Percentiles rank a stretch among this genome's conserved stretches.
Conservation (phyloP, 2,113 vertebrate species). For the Polypterus senegalus region DNA sequence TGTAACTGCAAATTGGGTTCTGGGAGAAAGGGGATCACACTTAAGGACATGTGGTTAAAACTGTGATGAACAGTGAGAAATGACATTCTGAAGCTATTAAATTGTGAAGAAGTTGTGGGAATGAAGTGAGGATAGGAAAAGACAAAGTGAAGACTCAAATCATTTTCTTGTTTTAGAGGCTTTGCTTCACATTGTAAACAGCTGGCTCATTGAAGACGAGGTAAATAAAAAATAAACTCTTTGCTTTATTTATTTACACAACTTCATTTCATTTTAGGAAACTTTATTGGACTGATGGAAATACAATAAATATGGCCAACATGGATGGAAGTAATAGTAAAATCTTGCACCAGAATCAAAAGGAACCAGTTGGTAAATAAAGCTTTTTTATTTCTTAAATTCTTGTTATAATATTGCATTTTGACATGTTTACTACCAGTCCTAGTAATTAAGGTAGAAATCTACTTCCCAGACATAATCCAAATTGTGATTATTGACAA, state of each 20-base stretch:
- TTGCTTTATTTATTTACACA: neutral
- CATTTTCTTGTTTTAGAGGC: no score
- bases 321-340: constrained; percentile 97
- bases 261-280: constrained; percentile 49
- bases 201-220: neutral
- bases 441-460: no score
- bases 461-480: no score
- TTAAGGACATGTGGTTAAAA: neutral
- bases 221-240: neutral
- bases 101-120: neutral
- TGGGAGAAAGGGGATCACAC: no score
- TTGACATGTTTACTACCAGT: no score
- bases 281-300: constrained; percentile 94
- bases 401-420: no score
- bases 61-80: neutral
- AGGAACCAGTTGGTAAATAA: constrained; percentile 82
- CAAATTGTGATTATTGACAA: no score
- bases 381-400: no score
- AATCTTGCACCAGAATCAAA: constrained; percentile 91
- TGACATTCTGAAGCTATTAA: neutral
- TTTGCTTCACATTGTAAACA: no score
- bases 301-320: constrained; percentile 91
- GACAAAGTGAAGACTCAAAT: neutral
- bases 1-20: no score
- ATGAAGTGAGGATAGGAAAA: neutral